These are phyloP conservation scores for Erithacus rubecula DNA, from an alignment of 2,797 vertebrate genomes.

Conservation along the genomic window DNA sequence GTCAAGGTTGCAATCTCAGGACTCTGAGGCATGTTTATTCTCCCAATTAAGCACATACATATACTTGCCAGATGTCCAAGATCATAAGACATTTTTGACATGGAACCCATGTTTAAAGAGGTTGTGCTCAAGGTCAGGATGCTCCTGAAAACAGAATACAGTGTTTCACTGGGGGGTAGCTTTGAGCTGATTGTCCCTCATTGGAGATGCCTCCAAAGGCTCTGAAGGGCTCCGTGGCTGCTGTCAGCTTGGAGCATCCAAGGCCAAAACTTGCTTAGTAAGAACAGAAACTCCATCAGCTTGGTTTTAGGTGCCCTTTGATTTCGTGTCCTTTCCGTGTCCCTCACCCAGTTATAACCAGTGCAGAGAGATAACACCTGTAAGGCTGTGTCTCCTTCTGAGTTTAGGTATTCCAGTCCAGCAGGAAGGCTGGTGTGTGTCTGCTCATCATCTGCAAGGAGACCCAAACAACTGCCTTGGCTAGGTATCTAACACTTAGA, in stretches of 20 bases:
- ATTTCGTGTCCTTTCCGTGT: neutral
- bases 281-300: neutral
- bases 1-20: neutral
- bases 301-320: neutral
- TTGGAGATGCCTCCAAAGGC: neutral
- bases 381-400: neutral
- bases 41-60: neutral
- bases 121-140: neutral
- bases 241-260: neutral
- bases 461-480: neutral
- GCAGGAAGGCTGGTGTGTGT: neutral
- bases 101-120: neutral
- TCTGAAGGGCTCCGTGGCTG: neutral
- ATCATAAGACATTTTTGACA: neutral
- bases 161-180: neutral
- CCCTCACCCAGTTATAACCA: neutral
- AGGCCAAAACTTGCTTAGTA: neutral
- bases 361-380: neutral
- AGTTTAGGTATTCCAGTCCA: neutral
- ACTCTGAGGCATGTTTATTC: slow-evolving; percentile 11
- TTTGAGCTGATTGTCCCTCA: neutral
- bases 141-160: rapidly evolving
- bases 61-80: slow-evolving; percentile 9
- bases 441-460: neutral
- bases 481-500: neutral